These are phyloP conservation scores for Acromyrmex charruanus DNA, from an alignment of 1,140 invertebrate genomes.

Conservation along the genomic window DNA sequence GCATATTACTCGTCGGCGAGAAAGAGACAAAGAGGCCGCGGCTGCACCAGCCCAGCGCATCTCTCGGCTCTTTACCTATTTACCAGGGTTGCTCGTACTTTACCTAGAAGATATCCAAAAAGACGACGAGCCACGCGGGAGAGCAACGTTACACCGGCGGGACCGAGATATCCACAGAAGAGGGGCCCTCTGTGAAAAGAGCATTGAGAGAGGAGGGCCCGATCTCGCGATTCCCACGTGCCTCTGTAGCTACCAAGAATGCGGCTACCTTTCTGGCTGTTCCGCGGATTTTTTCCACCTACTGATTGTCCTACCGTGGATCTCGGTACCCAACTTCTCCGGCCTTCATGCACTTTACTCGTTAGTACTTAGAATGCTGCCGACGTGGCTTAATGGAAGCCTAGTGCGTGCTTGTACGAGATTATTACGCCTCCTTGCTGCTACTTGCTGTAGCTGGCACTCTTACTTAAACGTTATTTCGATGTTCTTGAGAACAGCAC, in stretches of 20 bases:
- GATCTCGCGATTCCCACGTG: conserved; percentile 83
- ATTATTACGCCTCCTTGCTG: conserved; percentile 66
- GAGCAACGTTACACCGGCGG: conserved; percentile 41
- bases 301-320: conserved; percentile 67
- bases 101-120: conserved; percentile 75
- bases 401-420: conserved; percentile 70
- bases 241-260: conserved; percentile 65
- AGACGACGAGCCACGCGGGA: conserved; percentile 60
- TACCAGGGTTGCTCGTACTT: conserved; percentile 80
- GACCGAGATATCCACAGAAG: conserved; percentile 1
- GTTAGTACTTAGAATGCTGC: conserved; percentile 62
- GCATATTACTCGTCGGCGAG: conserved; percentile 40
- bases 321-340: conserved; percentile 45
- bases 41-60: conserved; percentile 7
- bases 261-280: conserved; percentile 64
- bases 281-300: conserved; percentile 60
- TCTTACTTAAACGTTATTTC: conserved; percentile 67
- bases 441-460: conserved; percentile 60
- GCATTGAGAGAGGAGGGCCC: conserved; percentile 50
- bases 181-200: neutral
- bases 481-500: conserved; percentile 48
- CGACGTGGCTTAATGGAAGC: conserved; percentile 70
- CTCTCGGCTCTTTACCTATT: conserved; percentile 80
- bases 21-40: conserved; percentile 50
- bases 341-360: conserved; percentile 49